phyloP scores from a whole-genome alignment of 2,888 invertebrate species.

The Tetanocera ferruginea region DNA sequence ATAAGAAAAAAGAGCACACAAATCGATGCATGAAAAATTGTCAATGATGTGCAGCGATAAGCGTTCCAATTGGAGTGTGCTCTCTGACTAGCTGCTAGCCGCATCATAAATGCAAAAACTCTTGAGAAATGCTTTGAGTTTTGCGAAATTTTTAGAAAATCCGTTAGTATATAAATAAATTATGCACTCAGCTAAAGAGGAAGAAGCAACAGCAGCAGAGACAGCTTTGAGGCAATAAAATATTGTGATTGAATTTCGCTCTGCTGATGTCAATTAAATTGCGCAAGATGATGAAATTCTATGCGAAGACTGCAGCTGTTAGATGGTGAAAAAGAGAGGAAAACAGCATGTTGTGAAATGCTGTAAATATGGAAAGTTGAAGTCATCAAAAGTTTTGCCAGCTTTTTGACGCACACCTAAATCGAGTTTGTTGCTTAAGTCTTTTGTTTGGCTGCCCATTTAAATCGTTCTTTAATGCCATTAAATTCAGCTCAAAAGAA shows the following conservation, averaged over 20 bases:
- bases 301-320: neutral
- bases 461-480: too few species aligned
- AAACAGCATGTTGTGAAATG: neutral
- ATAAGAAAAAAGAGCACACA: too few species aligned
- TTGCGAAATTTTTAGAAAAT: neutral
- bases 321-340: neutral
- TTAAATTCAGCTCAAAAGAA: too few species aligned
- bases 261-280: neutral
- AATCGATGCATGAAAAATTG: too few species aligned
- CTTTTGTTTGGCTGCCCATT: too few species aligned
- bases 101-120: neutral
- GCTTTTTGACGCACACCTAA: too few species aligned
- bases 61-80: too few species aligned
- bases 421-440: too few species aligned
- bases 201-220: neutral
- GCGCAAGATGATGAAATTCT: neutral
- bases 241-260: neutral
- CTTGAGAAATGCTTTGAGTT: neutral
- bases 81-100: too few species aligned
- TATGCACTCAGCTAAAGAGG: neutral
- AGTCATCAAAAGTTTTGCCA: neutral
- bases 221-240: neutral
- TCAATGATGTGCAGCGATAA: too few species aligned
- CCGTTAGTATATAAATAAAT: neutral
- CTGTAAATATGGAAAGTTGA: neutral